phyloP scores from a whole-genome alignment of 1,140 invertebrate genomes.

The Vanessa tameamea region DNA sequence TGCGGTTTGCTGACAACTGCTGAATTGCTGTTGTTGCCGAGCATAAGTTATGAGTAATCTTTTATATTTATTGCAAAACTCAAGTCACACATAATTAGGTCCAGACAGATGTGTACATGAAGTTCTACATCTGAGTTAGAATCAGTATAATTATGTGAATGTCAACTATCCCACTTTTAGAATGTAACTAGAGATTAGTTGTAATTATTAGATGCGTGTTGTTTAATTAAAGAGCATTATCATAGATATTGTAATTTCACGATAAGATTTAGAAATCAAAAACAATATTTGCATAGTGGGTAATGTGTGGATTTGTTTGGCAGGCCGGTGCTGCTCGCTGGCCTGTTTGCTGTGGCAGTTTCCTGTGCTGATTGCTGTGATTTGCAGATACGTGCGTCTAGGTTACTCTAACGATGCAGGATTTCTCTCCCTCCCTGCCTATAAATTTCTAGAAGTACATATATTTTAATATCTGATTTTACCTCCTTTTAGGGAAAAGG shows the following conservation, averaged over 20 bases:
- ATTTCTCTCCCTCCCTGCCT: constrained; percentile 59
- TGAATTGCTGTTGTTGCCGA: constrained; percentile 78
- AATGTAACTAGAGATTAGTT: background rate
- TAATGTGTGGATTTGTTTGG: constrained; percentile 76
- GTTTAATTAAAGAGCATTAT: background rate
- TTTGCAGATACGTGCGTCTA: constrained; percentile 74
- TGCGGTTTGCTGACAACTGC: constrained; percentile 76
- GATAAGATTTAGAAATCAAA: constrained; percentile 25
- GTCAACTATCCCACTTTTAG: constrained; percentile 9
- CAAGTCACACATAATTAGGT: constrained; percentile 49
- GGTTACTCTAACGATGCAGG: constrained; percentile 53
- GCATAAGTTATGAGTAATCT: constrained; percentile 78
- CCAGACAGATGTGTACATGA: constrained; percentile 15
- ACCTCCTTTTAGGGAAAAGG: constrained; percentile 21
- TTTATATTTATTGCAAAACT: constrained; percentile 76
- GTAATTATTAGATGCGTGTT: background rate
- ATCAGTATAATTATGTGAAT: constrained; percentile 7
- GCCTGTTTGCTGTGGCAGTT: constrained; percentile 79
- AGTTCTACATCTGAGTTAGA: background rate
- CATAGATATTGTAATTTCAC: constrained; percentile 14
- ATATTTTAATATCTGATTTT: constrained; percentile 13
- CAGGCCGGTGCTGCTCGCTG: constrained; percentile 79
- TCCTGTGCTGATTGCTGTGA: constrained; percentile 77
- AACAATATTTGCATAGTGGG: constrained; percentile 47
- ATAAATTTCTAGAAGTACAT: constrained; percentile 18